A percentile compares a stretch with the other conserved stretches of the same genome.
These are phyloP conservation scores for Steatocranus sp. DNA, from an alignment of 2,797 vertebrate species.

Conservation along the genomic window DNA sequence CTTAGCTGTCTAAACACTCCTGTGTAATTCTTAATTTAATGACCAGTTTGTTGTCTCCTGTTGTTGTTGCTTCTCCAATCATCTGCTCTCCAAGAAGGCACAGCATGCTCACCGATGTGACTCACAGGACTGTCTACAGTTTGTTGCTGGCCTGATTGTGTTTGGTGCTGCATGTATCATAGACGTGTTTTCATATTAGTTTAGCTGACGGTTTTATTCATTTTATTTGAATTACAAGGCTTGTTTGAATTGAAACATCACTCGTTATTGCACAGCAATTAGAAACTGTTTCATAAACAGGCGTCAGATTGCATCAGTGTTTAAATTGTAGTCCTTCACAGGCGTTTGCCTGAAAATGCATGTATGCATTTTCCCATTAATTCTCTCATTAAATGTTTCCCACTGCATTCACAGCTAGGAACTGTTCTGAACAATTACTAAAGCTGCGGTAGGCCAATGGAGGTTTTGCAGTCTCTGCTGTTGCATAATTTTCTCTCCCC, in stretches of 20 bases:
- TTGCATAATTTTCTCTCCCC: neutral
- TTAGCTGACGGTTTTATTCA: neutral
- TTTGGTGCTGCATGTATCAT: neutral
- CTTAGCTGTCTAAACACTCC: neutral
- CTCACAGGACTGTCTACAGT: neutral
- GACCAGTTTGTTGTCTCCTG: neutral
- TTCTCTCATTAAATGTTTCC: neutral
- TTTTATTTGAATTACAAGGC: neutral
- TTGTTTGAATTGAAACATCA: neutral
- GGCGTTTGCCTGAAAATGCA: neutral
- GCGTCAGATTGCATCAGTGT: neutral
- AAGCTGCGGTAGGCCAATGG: neutral
- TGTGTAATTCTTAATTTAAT: neutral
- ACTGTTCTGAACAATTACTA: neutral
- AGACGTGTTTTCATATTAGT: neutral
- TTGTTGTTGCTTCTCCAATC: neutral
- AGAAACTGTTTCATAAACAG: neutral
- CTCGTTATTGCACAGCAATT: neutral
- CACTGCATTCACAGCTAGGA: neutral
- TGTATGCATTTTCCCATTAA: neutral
- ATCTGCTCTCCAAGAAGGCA: neutral
- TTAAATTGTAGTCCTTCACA: neutral
- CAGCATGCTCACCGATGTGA: neutral
- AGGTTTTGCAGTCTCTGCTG: neutral
- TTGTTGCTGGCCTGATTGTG: neutral